phyloP scores from a whole-genome alignment of 2,888 invertebrate genomes.

The Spilarctia lutea region DNA sequence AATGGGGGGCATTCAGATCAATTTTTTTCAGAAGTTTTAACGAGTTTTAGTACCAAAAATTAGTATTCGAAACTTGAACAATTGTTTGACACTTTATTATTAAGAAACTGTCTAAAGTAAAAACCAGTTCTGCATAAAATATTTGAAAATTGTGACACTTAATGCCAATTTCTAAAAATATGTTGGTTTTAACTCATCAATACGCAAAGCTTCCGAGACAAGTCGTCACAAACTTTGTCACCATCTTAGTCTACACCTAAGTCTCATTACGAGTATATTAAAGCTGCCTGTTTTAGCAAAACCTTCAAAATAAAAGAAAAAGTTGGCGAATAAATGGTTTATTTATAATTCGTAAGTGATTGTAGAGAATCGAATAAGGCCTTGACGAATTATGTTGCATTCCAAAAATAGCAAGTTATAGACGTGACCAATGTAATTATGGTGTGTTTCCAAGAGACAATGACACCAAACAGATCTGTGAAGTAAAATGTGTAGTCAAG shows the following conservation, averaged over 20 bases:
- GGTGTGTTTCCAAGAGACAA: too few relatives aligned
- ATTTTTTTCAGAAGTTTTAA: neutral
- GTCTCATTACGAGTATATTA: neutral
- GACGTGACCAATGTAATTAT: neutral
- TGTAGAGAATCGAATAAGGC: too few relatives aligned
- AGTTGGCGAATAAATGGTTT: neutral
- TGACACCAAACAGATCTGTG: too few relatives aligned
- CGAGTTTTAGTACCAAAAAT: neutral
- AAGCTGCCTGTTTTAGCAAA: neutral
- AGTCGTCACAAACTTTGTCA: neutral
- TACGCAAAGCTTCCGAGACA: neutral
- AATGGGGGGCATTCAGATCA: too few relatives aligned
- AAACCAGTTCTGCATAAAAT: neutral
- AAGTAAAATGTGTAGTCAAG: too few relatives aligned
- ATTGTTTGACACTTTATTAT: slow-evolving; percentile 1
- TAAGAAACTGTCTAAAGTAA: neutral
- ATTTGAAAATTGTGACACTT: neutral
- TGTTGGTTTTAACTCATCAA: neutral
- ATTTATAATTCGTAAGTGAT: neutral
- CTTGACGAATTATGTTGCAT: neutral
- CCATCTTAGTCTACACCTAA: neutral
- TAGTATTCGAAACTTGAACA: neutral
- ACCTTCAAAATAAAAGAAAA: neutral
- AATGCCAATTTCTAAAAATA: neutral
- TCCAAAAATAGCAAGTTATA: neutral